Percentiles rank a stretch among this genome's conserved stretches.
These are phyloP conservation scores for Loripinus fragilis DNA, from an alignment of 2,888 invertebrate species.

Conservation along the genomic window DNA sequence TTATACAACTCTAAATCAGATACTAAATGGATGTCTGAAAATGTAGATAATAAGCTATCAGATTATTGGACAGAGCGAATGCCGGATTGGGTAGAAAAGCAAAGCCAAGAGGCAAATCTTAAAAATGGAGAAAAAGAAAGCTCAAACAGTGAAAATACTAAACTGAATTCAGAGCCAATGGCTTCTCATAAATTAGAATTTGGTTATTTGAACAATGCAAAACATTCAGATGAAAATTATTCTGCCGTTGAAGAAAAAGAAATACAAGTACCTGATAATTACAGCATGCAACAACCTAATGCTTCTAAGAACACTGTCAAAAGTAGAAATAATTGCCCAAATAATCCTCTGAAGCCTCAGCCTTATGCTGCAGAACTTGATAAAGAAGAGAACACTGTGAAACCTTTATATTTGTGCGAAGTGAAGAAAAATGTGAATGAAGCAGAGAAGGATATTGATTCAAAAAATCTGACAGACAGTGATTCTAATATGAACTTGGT, in stretches of 20 bases:
- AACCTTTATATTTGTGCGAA: not conserved
- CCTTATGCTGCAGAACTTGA: not conserved
- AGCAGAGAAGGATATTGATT: not conserved
- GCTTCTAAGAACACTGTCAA: not conserved
- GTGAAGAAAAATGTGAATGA: not conserved
- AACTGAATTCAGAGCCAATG: not conserved
- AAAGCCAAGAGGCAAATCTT: constrained; percentile 15
- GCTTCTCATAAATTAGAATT: not conserved
- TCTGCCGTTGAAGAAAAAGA: not conserved
- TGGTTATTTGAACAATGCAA: not conserved
- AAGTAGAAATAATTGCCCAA: not conserved
- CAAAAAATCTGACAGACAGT: not conserved
- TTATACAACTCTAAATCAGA: not conserved
- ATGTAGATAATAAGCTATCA: constrained; percentile 6
- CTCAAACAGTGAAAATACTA: not conserved
- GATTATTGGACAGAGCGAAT: constrained; percentile 38
- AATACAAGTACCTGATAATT: not conserved
- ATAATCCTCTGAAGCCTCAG: not conserved
- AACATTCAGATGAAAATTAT: not conserved
- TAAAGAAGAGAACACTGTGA: not conserved
- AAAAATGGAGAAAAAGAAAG: not conserved
- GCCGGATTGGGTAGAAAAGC: constrained; percentile 34
- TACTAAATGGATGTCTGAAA: not conserved
- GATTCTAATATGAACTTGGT: not conserved
- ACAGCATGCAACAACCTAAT: not conserved